Evolutionary conservation across 1,140 invertebrate genomes (phyloP), one percentile per base, ranked within the genome.

Genomic region (Drosophila erecta): DNA sequence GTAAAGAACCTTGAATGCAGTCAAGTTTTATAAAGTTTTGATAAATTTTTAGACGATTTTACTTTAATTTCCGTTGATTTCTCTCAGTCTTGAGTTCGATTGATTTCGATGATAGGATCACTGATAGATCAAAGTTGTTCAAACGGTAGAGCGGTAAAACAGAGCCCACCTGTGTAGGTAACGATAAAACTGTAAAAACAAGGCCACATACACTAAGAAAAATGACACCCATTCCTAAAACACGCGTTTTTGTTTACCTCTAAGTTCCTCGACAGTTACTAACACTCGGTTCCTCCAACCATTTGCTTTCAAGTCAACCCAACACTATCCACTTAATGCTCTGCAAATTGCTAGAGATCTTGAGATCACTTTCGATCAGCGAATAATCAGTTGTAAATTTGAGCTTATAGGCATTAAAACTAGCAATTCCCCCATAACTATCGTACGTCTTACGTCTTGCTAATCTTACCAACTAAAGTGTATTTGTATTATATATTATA

Each of bases 301-400:
- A 14, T 20, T 54, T 70, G n/a, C 46, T 67, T 70, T 22, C 12
- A 40, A 65, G 12, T 43, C 58, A 49, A 40, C 33, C 43, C 35
- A 35, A 58, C 38, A 44, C 40, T 24, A 53, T 38, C 33, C 24
- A 69, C 40, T 15, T 14, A 30, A 4, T 22, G 24, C 53, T 64
- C 33, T 30, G 37, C 11, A 47, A 46, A 1, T 17, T 1, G 7
- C 17, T 41, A 35, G 38, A 27, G 59, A 33, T 33, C 14, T 12
- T 17, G 59, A 66, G 65, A 73, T 72, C 67, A 67, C 50, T 58
- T 61, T 43, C 33, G 49, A 76, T 66, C 69, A 66, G 69, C 57
- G 76, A 84, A 71, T 76, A 89, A 89, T 89, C 84, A 89, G 84
- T 89, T 89, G 84, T 83, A 89, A 89, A 89, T 89, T 89, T 89